A percentile compares a stretch with the other conserved stretches of the same genome.
These are phyloP conservation scores for Drosophila neotestacea DNA, from an alignment of 2,888 invertebrate species.

Conservation along the genomic window DNA sequence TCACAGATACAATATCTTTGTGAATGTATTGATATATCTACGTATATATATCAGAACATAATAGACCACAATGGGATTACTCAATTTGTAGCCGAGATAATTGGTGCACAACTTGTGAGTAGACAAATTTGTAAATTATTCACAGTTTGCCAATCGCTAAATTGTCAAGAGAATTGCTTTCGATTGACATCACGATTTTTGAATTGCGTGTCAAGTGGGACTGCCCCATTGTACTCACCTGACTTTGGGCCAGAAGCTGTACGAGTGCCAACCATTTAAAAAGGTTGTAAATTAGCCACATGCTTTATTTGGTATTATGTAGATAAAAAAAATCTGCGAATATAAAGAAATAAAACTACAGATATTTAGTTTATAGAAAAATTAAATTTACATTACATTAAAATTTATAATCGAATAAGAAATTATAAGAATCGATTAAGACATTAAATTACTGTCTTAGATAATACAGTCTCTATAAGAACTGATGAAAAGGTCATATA, in stretches of 20 bases:
- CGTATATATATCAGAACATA: conserved; percentile 14
- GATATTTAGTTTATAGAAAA: background rate
- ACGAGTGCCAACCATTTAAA: conserved; percentile 73
- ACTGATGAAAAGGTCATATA: background rate
- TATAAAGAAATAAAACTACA: background rate
- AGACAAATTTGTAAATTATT: conserved; percentile 65
- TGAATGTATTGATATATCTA: conserved; percentile 16
- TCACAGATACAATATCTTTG: conserved; percentile 35
- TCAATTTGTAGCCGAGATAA: conserved; percentile 67
- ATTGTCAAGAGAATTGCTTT: conserved; percentile 57
- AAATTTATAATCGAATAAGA: background rate
- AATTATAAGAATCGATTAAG: too few species aligned
- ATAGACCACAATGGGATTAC: conserved; percentile 54
- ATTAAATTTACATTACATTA: background rate
- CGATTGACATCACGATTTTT: conserved; percentile 68
- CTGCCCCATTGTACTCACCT: conserved; percentile 70
- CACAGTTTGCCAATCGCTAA: conserved; percentile 66
- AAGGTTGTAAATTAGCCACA: conserved; percentile 43
- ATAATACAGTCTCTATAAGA: too few species aligned
- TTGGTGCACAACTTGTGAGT: conserved; percentile 54
- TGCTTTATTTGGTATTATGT: conserved; percentile 13
- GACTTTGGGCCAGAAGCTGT: conserved; percentile 73
- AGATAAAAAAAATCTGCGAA: conserved; percentile 2
- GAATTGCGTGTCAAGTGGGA: conserved; percentile 64
- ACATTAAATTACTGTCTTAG: too few species aligned